Evolutionary conservation across 2,797 vertebrate species (phyloP).

Genomic region (Rhynchonycteris naso): DNA sequence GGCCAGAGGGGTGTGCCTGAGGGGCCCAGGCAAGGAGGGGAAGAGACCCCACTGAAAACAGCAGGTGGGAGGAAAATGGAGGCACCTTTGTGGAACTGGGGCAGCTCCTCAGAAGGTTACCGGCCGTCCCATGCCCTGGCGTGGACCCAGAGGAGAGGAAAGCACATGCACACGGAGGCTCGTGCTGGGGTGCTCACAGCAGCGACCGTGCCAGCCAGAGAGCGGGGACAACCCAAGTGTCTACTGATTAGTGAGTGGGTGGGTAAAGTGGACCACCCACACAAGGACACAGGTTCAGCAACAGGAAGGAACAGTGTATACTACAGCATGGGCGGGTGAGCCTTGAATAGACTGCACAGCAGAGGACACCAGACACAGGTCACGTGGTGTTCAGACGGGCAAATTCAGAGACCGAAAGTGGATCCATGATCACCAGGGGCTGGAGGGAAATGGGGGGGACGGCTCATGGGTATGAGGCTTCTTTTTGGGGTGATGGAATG

Average conservation of each 20-base stretch:
- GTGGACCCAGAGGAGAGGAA: not conserved
- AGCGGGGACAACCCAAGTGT: not conserved
- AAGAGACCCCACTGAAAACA: no score
- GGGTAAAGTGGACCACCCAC: not conserved
- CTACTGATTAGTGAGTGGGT: no score
- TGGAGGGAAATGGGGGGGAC: no score
- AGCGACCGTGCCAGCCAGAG: no score
- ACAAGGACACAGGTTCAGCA: not conserved
- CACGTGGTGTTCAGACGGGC: not conserved
- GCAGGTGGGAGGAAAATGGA: not conserved
- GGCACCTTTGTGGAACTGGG: not conserved
- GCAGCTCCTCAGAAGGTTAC: not conserved
- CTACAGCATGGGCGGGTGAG: no score
- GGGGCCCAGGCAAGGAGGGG: not conserved
- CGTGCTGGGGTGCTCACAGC: no score
- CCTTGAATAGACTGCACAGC: not conserved
- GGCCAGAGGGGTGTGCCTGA: accelerated
- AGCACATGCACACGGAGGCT: no score
- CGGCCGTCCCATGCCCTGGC: no score
- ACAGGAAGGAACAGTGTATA: not conserved
- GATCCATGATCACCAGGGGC: not conserved
- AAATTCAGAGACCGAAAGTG: not conserved
- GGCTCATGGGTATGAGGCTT: not conserved
- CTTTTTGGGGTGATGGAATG: not conserved
- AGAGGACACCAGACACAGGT: not conserved